These are phyloP conservation scores for Melanotaenia nigrans DNA, from an alignment of 2,797 vertebrate genomes.

Conservation along the genomic window DNA sequence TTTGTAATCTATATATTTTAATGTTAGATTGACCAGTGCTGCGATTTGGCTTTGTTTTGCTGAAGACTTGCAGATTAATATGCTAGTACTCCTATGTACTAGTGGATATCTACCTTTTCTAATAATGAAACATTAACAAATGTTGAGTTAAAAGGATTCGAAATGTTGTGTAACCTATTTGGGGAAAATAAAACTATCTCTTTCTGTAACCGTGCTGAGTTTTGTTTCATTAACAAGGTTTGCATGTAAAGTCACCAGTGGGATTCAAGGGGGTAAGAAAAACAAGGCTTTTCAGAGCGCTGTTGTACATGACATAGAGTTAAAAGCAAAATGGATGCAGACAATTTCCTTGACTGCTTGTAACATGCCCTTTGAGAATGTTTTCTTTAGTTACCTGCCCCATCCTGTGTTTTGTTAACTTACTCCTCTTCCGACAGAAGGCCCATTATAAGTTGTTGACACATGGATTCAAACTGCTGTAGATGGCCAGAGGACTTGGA, in stretches of 20 bases:
- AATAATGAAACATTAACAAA: constrained; percentile 68
- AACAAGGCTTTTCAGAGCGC: neutral
- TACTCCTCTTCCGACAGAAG: neutral
- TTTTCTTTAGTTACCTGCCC: constrained; percentile 8
- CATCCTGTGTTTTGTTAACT: constrained; percentile 8
- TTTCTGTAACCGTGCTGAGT: constrained; percentile 47
- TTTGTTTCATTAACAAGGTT: constrained; percentile 4
- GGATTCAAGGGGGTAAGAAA: constrained; percentile 7
- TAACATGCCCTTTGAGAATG: neutral
- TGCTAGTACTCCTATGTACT: constrained; percentile 49
- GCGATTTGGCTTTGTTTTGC: constrained; percentile 62
- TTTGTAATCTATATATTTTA: constrained; percentile 80
- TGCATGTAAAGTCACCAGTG: constrained; percentile 21
- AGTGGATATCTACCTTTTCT: constrained; percentile 56
- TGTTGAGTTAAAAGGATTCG: constrained; percentile 62
- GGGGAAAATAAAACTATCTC: constrained; percentile 64
- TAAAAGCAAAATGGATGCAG: neutral
- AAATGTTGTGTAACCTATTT: constrained; percentile 72
- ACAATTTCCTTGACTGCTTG: neutral
- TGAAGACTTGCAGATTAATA: constrained; percentile 46
- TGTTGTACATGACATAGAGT: neutral
- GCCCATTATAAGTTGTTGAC: constrained; percentile 34
- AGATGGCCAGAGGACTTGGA: constrained; percentile 4
- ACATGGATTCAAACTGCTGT: constrained; percentile 23
- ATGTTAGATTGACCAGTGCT: constrained; percentile 62